A percentile compares a stretch with the other conserved stretches of the same genome.
Evolutionary conservation across 2,113 vertebrate genomes (phyloP).

Genomic region (human): GRCh38 chr6:126691001-126691500

Average conservation of each 20-base stretch:
- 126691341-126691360: not conserved
- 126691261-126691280: not conserved
- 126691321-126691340: not conserved
- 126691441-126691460: not conserved
- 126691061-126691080: not conserved
- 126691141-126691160: not conserved
- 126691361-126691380: not conserved
- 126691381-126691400: not conserved
- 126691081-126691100: not conserved
- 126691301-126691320: not conserved
- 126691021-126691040: not conserved
- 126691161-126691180: not conserved
- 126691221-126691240: not conserved
- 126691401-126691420: not conserved
- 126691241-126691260: not conserved
- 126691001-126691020: not conserved
- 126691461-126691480: not conserved
- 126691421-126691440: not conserved
- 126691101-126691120: not conserved
- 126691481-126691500: not conserved
- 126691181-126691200: not conserved
- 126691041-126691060: not conserved
- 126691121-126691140: not conserved
- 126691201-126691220: not conserved
- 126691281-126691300: not conserved